Base-by-base conservation (phyloP, 1,140 invertebrate species). In the Drosophila kepulauana region DNA sequence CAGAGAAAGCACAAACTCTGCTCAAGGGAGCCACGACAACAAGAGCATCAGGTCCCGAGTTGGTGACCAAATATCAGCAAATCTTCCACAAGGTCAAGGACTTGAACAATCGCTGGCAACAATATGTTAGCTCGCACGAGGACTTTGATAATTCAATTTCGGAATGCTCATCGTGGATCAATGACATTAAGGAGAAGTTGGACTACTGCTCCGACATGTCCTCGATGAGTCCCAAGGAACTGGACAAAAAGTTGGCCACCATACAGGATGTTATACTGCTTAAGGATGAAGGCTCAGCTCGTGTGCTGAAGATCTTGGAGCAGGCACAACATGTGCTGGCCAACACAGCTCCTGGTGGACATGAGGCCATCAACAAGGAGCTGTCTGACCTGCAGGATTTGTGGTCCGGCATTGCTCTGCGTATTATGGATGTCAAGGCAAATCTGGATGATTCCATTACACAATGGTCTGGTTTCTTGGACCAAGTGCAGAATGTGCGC, bases 11-110 rank as follows among this genome's bases (percentile, higher is more conserved):
- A 4, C 97, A 99, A 91, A 95, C 96, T 66, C 91, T 98, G 1
- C 95, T 97, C 54, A 97, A 96, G 77, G 95, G 96, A 68, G 92
- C 92, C 0, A 92, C 94, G 1, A 94, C 93, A 4, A 93, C 93
- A 5, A 82, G 95, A 7, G 93, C 93, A 20, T 96, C 97, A 82
- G 96, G 98, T 62, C 97, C 97, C 7, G 98, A 99, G 91, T 92
- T 99, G 1, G 96, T 96, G 11, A 94, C 97, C 0, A 98, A 98
- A 93, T 99, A 99, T 91, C 98, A 98, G 92, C 96, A 97, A 79
- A 94, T 99, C 56, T 96, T 96, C 15, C 95, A 96, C 73, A 98
- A 97, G 93, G 96, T 98, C 5, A 99, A 99, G 92, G 98, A 99
- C 89, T 92, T 98, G 15, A 96, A 97, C 54, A 95, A 95, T 51